phyloP scores from a whole-genome alignment of 2,113 vertebrate genomes.

The Butastur rufipennis region DNA sequence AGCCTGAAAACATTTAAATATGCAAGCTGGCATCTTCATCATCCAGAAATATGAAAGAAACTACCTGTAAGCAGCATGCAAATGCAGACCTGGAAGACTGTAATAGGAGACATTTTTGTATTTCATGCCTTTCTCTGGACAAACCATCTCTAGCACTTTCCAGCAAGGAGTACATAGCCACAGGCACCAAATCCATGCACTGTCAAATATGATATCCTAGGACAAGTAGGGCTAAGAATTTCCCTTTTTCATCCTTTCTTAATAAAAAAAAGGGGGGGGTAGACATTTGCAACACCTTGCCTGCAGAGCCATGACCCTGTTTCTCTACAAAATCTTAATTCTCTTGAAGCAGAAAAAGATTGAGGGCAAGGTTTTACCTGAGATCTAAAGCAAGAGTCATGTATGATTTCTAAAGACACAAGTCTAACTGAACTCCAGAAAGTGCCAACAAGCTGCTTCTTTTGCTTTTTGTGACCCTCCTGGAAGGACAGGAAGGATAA shows the following conservation, averaged over 20 bases:
- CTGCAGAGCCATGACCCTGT: background rate
- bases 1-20: background rate
- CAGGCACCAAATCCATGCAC: background rate
- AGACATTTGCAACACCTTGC: background rate
- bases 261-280: accelerated
- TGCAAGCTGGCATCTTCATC: background rate
- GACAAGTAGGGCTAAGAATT: background rate
- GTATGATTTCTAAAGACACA: background rate
- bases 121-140: background rate
- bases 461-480: background rate
- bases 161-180: background rate
- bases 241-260: background rate
- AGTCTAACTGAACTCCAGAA: background rate
- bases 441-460: background rate
- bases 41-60: background rate
- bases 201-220: background rate
- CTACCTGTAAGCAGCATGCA: background rate
- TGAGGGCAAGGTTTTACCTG: background rate
- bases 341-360: background rate
- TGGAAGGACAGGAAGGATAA: background rate
- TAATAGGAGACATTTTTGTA: accelerated
- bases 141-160: background rate
- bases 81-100: background rate
- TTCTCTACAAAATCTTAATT: background rate
- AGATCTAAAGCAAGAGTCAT: background rate